phyloP scores from a whole-genome alignment of 2,797 vertebrate species.

The Xenentodon cancila region DNA sequence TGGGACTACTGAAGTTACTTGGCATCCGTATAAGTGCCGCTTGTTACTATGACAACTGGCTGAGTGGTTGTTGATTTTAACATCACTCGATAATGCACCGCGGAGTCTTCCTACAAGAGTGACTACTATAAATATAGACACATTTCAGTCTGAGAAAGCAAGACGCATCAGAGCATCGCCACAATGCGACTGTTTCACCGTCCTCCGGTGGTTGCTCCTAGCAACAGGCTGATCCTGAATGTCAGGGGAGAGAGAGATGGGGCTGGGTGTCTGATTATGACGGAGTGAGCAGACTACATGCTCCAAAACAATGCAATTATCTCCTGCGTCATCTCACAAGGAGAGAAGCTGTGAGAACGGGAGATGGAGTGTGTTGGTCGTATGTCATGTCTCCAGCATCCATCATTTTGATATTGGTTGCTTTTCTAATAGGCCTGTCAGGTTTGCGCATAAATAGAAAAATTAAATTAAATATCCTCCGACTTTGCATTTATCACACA shows the following conservation, averaged over 20 bases:
- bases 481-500: conserved; percentile 18
- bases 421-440: conserved; percentile 18
- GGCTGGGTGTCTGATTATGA: conserved; percentile 56
- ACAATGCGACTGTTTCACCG: conserved; percentile 20
- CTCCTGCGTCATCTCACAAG: conserved; percentile 41
- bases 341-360: conserved; percentile 4
- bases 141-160: conserved; percentile 35
- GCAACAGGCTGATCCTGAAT: conserved; percentile 65
- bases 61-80: conserved; percentile 37
- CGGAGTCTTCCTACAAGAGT: conserved; percentile 23
- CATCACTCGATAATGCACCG: conserved; percentile 24
- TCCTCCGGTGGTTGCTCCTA: conserved; percentile 63
- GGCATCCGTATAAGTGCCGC: neutral
- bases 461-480: conserved; percentile 19
- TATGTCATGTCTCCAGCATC: conserved; percentile 27
- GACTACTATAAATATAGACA: conserved; percentile 47
- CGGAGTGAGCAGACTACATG: conserved; percentile 28
- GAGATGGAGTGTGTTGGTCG: conserved; percentile 18
- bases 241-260: conserved; percentile 53
- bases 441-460: conserved; percentile 29
- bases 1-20: neutral
- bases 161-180: conserved; percentile 30
- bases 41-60: conserved; percentile 10
- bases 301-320: conserved; percentile 61
- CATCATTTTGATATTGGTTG: conserved; percentile 21